A percentile compares a stretch with the other conserved stretches of the same genome.
phyloP scores from a whole-genome alignment of 1,140 invertebrate genomes.

The Drosophila ananassae region DNA sequence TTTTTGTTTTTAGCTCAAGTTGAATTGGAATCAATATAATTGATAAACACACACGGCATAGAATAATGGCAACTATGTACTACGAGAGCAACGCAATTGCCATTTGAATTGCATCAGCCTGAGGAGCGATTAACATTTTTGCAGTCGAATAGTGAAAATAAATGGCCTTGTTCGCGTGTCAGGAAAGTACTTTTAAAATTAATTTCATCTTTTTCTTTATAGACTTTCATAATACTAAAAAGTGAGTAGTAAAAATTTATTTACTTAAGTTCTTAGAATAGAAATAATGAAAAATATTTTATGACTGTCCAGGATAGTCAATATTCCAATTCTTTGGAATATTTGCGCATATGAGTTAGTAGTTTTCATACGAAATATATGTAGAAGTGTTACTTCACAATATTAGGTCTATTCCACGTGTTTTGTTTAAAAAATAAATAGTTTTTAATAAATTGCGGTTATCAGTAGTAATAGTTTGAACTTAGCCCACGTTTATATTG shows the following conservation, averaged over 20 bases:
- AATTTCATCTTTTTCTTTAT: conserved; percentile 2
- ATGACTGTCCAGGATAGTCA: too few relatives aligned
- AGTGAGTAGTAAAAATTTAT: not conserved
- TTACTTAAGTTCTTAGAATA: not conserved
- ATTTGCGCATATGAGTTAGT: not conserved
- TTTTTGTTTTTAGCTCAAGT: conserved; percentile 9
- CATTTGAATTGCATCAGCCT: conserved; percentile 71
- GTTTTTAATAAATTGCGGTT: not conserved
- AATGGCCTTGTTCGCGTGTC: conserved; percentile 15
- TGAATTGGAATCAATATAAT: conserved; percentile 37
- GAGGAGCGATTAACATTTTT: conserved; percentile 47
- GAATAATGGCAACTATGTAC: conserved; percentile 20
- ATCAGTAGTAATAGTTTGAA: not conserved
- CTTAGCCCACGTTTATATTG: too few relatives aligned
- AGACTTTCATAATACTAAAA: not conserved
- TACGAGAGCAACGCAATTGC: conserved; percentile 51
- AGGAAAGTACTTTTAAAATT: conserved; percentile 18
- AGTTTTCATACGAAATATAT: too few relatives aligned
- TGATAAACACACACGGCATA: conserved; percentile 17
- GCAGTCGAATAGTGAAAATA: conserved; percentile 40
- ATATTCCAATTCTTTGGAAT: too few relatives aligned
- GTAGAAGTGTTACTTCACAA: too few relatives aligned
- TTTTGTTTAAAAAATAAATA: not conserved
- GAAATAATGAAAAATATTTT: not conserved
- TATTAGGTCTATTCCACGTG: not conserved